phyloP scores from a whole-genome alignment of 2,797 vertebrate species.

The Ptychobarbus kaznakovi region DNA sequence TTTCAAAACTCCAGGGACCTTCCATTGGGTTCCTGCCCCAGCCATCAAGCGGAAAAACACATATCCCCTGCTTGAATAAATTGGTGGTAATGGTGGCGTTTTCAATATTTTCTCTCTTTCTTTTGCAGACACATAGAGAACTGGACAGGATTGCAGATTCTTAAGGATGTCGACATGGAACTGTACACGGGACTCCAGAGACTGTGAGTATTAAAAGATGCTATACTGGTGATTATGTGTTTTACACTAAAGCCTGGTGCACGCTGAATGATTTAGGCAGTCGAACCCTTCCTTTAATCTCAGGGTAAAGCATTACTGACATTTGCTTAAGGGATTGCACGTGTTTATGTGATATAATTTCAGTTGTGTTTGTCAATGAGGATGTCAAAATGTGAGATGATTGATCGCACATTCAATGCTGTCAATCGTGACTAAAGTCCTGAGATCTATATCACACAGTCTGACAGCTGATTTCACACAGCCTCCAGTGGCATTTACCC shows the following conservation, averaged over 20 bases:
- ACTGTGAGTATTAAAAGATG: conserved; percentile 85
- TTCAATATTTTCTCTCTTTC: conserved; percentile 49
- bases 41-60: conserved; percentile 37
- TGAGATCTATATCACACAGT: background rate
- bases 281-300: background rate
- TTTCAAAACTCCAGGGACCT: conserved; percentile 52
- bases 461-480: background rate
- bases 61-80: conserved; percentile 50
- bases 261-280: background rate
- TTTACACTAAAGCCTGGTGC: conserved; percentile 11
- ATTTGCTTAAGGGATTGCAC: background rate
- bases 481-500: background rate
- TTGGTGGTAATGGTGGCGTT: conserved; percentile 36
- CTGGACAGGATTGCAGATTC: conserved; percentile 93
- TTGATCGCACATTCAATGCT: background rate
- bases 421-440: background rate
- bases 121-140: conserved; percentile 95
- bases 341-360: background rate
- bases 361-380: background rate
- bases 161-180: conserved; percentile 97
- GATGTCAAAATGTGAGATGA: background rate
- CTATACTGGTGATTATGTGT: background rate
- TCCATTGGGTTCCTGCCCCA: conserved; percentile 35
- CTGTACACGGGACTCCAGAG: conserved; percentile 96
- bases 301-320: background rate